Evolutionary conservation across 2,113 vertebrate species (phyloP).

Genomic region (Balaeniceps rex): DNA sequence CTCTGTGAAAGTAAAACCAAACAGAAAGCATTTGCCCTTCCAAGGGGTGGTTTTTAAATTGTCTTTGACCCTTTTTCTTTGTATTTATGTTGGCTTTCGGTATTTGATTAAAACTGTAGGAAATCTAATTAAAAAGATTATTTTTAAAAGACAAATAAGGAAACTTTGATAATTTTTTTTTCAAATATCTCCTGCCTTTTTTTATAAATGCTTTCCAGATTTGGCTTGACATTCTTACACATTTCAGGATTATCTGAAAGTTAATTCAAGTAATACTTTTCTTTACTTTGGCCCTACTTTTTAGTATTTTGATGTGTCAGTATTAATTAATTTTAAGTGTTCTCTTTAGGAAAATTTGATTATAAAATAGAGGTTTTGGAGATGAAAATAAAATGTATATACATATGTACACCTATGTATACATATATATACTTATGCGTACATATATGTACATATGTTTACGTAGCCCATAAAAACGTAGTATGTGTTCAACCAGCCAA

Average conservation of each 20-base stretch:
- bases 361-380: conserved; percentile 22
- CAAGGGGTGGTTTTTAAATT: neutral
- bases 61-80: neutral
- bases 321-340: conserved; percentile 21
- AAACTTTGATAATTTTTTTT: neutral
- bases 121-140: neutral
- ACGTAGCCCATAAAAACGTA: neutral
- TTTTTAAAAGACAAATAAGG: neutral
- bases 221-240: neutral
- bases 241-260: conserved; percentile 7
- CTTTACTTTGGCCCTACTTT: conserved; percentile 24
- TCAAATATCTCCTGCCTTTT: neutral
- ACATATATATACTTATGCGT: neutral
- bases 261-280: conserved; percentile 21
- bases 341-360: conserved; percentile 17
- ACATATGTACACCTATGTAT: neutral
- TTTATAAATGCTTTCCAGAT: conserved; percentile 34
- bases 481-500: neutral
- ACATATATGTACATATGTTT: neutral
- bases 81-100: neutral
- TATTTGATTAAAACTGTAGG: neutral
- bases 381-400: neutral
- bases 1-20: conserved; percentile 20
- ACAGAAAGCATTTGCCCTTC: neutral
- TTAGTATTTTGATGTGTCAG: neutral